These are phyloP conservation scores for Seira musarum DNA, from an alignment of 2,888 invertebrate genomes.

Conservation along the genomic window DNA sequence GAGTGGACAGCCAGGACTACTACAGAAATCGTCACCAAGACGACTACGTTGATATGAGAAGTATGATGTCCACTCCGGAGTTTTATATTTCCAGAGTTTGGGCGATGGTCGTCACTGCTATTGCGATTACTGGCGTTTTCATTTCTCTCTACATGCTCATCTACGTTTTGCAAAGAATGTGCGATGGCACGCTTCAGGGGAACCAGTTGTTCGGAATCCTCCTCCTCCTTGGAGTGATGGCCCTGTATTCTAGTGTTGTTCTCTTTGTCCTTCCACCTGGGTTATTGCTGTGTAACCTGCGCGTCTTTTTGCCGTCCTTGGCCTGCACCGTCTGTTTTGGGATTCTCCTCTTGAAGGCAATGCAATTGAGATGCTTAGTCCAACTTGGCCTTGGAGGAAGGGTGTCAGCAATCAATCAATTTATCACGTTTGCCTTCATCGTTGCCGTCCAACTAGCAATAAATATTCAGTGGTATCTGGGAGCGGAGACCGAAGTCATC, in stretches of 20 bases:
- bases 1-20: conserved; percentile 47
- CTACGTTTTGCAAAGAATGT: conserved; percentile 71
- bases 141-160: conserved; percentile 71
- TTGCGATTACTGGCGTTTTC: conserved; percentile 71
- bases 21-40: conserved; percentile 50
- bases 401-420: conserved; percentile 71
- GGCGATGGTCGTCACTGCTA: conserved; percentile 70
- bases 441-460: conserved; percentile 71
- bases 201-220: conserved; percentile 71
- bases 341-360: conserved; percentile 72
- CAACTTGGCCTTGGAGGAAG: conserved; percentile 72
- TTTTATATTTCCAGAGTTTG: conserved; percentile 70
- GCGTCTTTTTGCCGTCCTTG: conserved; percentile 71
- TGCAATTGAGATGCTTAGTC: conserved; percentile 72
- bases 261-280: conserved; percentile 71
- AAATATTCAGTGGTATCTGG: conserved; percentile 71
- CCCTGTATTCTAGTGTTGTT: conserved; percentile 71
- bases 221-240: conserved; percentile 71
- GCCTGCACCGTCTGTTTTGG: conserved; percentile 72
- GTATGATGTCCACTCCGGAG: conserved; percentile 70
- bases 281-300: conserved; percentile 70
- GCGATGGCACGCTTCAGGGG: conserved; percentile 71
- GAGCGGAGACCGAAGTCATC: conserved; percentile 59
- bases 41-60: conserved; percentile 61
- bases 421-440: conserved; percentile 71